These are phyloP conservation scores for Campaea margaritaria DNA, from an alignment of 2,888 invertebrate genomes.

Conservation along the genomic window DNA sequence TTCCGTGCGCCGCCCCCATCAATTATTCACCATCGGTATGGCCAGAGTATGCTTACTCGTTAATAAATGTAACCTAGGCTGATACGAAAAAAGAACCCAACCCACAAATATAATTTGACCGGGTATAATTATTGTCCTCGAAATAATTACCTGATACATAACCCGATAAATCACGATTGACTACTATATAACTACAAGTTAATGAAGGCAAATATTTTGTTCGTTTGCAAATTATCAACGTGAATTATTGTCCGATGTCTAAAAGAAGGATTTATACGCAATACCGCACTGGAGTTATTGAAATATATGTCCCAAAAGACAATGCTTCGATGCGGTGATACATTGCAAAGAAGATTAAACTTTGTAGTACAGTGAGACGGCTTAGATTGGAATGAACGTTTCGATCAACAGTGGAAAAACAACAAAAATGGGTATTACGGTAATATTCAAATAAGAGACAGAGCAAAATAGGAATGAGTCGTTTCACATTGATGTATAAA, in stretches of 20 bases:
- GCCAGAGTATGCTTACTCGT: slow-evolving; percentile 41
- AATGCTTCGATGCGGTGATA: slow-evolving; percentile 58
- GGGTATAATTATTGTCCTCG: slow-evolving; percentile 1
- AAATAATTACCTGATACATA: slow-evolving; percentile 27
- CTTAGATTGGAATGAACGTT: slow-evolving; percentile 48
- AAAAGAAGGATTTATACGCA: slow-evolving; percentile 79
- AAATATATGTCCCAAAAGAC: slow-evolving; percentile 82
- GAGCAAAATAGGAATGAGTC: slow-evolving; percentile 74
- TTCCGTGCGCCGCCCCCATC: slow-evolving; percentile 61
- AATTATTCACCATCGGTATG: slow-evolving; percentile 62
- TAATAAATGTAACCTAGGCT: slow-evolving; percentile 20
- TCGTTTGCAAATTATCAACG: slow-evolving; percentile 69
- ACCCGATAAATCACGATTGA: slow-evolving; percentile 16
- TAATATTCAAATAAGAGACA: slow-evolving; percentile 73
- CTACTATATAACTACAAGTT: slow-evolving; percentile 19
- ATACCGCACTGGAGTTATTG: slow-evolving; percentile 75
- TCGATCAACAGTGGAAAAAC: slow-evolving; percentile 55
- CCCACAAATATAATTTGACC: slow-evolving; percentile 10
- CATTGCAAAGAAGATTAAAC: slow-evolving; percentile 55
- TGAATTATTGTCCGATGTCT: slow-evolving; percentile 77
- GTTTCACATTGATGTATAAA: slow-evolving; percentile 74
- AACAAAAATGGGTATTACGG: slow-evolving; percentile 69
- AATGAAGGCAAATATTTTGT: slow-evolving; percentile 42
- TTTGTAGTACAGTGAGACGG: slow-evolving; percentile 53
- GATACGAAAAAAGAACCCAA: slow-evolving; percentile 16